Base-by-base conservation (phyloP, 2,888 invertebrate genomes). In the Macrophya annulata region DNA sequence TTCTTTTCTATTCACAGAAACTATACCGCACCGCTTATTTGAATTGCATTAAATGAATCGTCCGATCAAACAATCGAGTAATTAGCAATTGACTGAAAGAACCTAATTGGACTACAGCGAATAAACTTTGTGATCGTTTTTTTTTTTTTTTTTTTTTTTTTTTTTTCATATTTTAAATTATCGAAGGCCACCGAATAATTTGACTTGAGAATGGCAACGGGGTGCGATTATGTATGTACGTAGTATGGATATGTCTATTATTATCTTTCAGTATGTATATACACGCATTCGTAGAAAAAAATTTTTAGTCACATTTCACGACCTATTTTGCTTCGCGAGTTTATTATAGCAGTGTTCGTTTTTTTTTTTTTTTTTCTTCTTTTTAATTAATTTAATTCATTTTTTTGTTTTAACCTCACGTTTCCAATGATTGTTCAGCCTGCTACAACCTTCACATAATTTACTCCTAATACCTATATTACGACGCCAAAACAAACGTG, bases 401-500 rank as follows among this genome's bases (percentile, higher is more conserved):
- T 31, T 31, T 31, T 31, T 31, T 31, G 31, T 3, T 31, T 31
- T 17, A 3, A n/a, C 8, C 5, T n/a, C 17, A 71, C 25, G 40
- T 71, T 17, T 40, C 6, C 6, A 17, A 71, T 68, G 25, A 37
- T 17, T 68, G 12, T 68, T 68, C 15, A 25, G 10, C 62, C 25
- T 62, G 71, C 40, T 71, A 15, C 5, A 37, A 12, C 68, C 68
- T 68, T 68, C 25, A 25, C 40, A 40, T 71, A 62, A 62, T 71
- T 71, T 40, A 37, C n/a, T 71, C 10, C 37, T 40, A 71, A 71
- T 71, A 40, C 40, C 1, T 31, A 4, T 31, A 31, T 31, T 12
- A 59, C 68, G 31, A 71, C 40, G 71, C n/a, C 71, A 40, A 71
- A 71, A 71, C 71, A 71, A 71, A 71, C 71, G 71, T 71, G 71